These are phyloP conservation scores for Calliopsis andreniformis DNA, from an alignment of 1,140 invertebrate genomes.

Conservation along the genomic window DNA sequence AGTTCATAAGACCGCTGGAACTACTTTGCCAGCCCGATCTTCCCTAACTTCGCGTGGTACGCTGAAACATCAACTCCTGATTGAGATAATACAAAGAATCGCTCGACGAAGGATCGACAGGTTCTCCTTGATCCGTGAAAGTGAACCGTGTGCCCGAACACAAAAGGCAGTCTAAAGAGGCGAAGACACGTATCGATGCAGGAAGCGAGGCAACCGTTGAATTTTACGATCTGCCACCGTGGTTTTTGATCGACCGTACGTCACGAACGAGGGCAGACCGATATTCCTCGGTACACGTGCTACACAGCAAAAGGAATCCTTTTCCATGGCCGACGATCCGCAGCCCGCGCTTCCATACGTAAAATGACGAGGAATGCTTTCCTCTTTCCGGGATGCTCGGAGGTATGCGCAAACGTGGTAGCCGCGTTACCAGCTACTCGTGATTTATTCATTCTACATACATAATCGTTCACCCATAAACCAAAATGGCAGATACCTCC, in stretches of 20 bases:
- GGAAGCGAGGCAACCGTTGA: conserved; percentile 32
- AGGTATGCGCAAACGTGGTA: conserved; percentile 57
- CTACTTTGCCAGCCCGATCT: neutral
- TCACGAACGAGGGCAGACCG: conserved; percentile 9
- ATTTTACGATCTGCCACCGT: conserved; percentile 48
- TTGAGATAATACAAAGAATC: conserved; percentile 31
- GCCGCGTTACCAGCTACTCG: conserved; percentile 67
- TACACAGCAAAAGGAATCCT: conserved; percentile 38
- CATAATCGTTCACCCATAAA: conserved; percentile 75
- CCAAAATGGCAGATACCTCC: conserved; percentile 64
- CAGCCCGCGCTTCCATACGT: conserved; percentile 30
- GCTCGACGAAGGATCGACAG: conserved; percentile 19
- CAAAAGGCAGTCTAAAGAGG: conserved; percentile 23
- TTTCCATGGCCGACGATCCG: conserved; percentile 41
- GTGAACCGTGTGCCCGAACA: conserved; percentile 22
- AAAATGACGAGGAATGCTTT: conserved; percentile 54
- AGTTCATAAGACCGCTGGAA: neutral
- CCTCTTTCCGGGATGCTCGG: conserved; percentile 33
- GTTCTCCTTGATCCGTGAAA: conserved; percentile 51
- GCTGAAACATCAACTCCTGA: conserved; percentile 25
- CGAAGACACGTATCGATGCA: conserved; percentile 53
- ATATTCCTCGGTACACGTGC: conserved; percentile 50
- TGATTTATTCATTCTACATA: conserved; percentile 78
- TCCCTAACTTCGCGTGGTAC: neutral
- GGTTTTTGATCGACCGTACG: conserved; percentile 28